Evolutionary conservation across 2,888 invertebrate genomes (phyloP).

Genomic region (Polyommatus iphigenia): DNA sequence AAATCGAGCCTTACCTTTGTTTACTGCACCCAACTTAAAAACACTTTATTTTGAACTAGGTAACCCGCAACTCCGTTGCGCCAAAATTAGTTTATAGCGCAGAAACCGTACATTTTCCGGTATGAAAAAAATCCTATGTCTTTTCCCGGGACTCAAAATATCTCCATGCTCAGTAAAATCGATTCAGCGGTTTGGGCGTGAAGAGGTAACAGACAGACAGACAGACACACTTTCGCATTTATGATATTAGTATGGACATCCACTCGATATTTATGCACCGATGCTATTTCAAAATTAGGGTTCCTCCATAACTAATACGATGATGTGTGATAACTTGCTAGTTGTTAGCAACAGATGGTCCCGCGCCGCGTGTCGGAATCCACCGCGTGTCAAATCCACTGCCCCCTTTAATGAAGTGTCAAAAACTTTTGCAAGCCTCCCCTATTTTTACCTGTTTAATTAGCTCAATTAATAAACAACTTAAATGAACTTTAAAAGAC

Average conservation of each 20-base stretch:
- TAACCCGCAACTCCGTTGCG: too few relatives aligned
- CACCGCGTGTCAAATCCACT: slow-evolving; percentile 30
- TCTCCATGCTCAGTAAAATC: too few relatives aligned
- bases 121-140: too few relatives aligned
- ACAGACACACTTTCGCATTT: too few relatives aligned
- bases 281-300: slow-evolving; percentile 26
- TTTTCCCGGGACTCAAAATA: too few relatives aligned
- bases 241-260: not conserved
- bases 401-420: slow-evolving; percentile 3
- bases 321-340: slow-evolving; percentile 57
- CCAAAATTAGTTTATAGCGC: too few relatives aligned
- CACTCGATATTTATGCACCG: slow-evolving; percentile 18
- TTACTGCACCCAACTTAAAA: not conserved
- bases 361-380: not conserved
- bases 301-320: slow-evolving; percentile 68
- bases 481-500: not conserved
- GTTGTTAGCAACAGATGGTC: slow-evolving; percentile 58
- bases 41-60: too few relatives aligned
- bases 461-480: not conserved
- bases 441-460: slow-evolving; percentile 8
- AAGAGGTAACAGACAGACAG: too few relatives aligned
- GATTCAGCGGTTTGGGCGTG: too few relatives aligned
- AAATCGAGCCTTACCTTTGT: too few relatives aligned
- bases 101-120: too few relatives aligned
- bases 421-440: slow-evolving; percentile 17